A percentile compares a stretch with the other conserved stretches of the same genome.
Evolutionary conservation across 1,140 invertebrate genomes (phyloP).

Genomic region (Temnothorax longispinosus): DNA sequence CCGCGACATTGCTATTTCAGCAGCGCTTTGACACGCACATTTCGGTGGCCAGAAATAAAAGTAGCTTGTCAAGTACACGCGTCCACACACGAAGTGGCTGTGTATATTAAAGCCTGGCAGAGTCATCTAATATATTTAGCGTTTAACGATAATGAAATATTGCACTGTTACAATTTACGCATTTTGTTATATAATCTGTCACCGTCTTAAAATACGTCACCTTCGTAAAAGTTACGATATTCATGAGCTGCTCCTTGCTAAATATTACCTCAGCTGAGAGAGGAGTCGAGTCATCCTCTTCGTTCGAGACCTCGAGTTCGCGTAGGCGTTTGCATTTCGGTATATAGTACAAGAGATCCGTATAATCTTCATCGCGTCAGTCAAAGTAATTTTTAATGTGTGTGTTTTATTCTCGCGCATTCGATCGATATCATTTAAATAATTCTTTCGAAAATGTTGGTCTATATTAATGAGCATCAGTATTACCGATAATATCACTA

Average conservation of each 20-base stretch:
- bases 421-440: slow-evolving; percentile 45
- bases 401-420: slow-evolving; percentile 18
- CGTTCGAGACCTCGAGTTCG: neutral
- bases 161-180: slow-evolving; percentile 4
- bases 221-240: slow-evolving; percentile 35
- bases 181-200: slow-evolving; percentile 21
- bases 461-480: slow-evolving; percentile 14
- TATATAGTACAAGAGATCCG: slow-evolving; percentile 65
- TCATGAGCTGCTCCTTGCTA: slow-evolving; percentile 13
- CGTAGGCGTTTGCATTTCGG: slow-evolving; percentile 31
- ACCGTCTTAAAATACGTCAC: slow-evolving; percentile 19
- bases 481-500: neutral
- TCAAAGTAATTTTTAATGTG: slow-evolving; percentile 19
- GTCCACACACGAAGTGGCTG: neutral
- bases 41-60: neutral
- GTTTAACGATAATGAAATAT: slow-evolving; percentile 31
- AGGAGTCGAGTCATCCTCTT: slow-evolving; percentile 15
- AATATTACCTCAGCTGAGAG: slow-evolving; percentile 30
- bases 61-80: neutral
- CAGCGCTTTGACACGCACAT: neutral
- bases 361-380: slow-evolving; percentile 59
- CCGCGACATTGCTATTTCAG: slow-evolving; percentile 1
- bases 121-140: slow-evolving; percentile 24
- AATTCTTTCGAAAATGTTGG: neutral
- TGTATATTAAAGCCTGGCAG: neutral